These are phyloP conservation scores for Nannoperca obscura DNA, from an alignment of 2,797 vertebrate species.

Conservation along the genomic window DNA sequence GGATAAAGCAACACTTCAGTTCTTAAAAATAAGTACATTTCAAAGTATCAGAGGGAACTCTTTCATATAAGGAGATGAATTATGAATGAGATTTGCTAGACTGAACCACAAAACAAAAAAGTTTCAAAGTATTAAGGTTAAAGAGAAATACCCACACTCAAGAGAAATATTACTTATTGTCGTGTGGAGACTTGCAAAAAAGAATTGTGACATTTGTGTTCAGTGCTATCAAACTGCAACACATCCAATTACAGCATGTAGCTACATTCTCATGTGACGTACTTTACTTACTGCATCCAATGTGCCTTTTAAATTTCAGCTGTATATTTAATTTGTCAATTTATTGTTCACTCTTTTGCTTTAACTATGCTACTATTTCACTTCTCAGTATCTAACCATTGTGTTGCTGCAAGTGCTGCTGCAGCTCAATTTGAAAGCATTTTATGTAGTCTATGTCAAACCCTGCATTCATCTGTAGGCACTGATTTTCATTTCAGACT, in stretches of 20 bases:
- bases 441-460: neutral
- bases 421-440: neutral
- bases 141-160: slow-evolving; percentile 5
- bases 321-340: neutral
- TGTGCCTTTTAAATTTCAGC: neutral
- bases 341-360: neutral
- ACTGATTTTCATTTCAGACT: neutral
- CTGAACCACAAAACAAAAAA: slow-evolving; percentile 32
- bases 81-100: slow-evolving; percentile 43
- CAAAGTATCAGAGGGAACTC: slow-evolving; percentile 40
- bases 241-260: neutral
- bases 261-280: neutral
- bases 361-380: neutral
- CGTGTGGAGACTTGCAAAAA: slow-evolving; percentile 10
- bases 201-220: slow-evolving; percentile 20
- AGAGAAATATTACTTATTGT: slow-evolving; percentile 8
- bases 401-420: no score
- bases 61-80: slow-evolving; percentile 51
- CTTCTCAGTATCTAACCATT: neutral
- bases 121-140: slow-evolving; percentile 13
- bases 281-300: neutral
- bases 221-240: slow-evolving; percentile 4
- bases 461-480: neutral
- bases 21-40: slow-evolving; percentile 61
- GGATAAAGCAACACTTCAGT: slow-evolving; percentile 43